phyloP scores from a whole-genome alignment of 35 echinoderm and acorn worm genomes.

The Hemicentrotus pulcherrimus region DNA sequence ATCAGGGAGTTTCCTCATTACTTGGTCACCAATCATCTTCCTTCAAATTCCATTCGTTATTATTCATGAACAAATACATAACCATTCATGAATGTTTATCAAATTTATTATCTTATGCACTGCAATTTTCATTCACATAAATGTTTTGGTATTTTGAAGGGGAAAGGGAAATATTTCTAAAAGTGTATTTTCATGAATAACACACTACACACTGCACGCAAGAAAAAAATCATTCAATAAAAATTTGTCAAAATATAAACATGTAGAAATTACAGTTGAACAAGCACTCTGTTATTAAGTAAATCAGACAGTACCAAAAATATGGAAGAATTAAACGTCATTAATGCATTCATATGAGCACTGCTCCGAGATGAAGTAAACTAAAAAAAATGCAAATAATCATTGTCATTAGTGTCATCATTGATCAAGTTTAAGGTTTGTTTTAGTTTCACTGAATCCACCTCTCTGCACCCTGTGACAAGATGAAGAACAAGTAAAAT shows the following conservation, averaged over 20 bases:
- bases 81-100: neutral
- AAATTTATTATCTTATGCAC: neutral
- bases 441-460: neutral
- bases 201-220: neutral
- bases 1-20: neutral
- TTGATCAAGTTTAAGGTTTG: neutral
- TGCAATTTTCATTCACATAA: neutral
- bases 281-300: neutral
- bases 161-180: neutral
- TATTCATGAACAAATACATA: neutral
- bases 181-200: neutral
- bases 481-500: neutral
- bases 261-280: neutral
- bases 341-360: neutral
- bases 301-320: neutral
- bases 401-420: neutral
- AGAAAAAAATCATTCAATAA: neutral
- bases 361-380: neutral
- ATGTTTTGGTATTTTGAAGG: neutral
- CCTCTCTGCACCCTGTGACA: neutral
- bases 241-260: neutral
- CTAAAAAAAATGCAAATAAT: neutral
- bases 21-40: neutral
- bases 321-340: neutral
- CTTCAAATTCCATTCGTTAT: neutral